Base-by-base conservation (phyloP, 2,113 vertebrate genomes). In the Hepsetus odoe region DNA sequence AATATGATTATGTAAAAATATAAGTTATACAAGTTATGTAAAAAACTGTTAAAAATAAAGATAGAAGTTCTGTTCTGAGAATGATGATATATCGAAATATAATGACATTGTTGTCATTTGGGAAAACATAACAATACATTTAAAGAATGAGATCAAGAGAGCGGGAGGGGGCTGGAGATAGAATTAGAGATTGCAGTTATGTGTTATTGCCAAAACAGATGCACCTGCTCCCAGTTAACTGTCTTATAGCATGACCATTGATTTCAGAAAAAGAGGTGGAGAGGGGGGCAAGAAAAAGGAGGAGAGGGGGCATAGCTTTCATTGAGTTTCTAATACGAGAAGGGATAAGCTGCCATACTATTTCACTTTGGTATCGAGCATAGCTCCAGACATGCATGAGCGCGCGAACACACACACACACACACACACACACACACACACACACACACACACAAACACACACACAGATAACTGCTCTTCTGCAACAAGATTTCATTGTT, bases 171-270 rank as follows among this genome's bases (percentile, higher is more conserved):
- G 28, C 8, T 8, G 38, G 64, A 68, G 49, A 56, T 49, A 46
- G 53, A 35, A 35, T 56, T 33, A 49, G 74, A 61, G 33, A 24
- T 20, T 35, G 12, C 68, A 46, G 64, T 6, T 20, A 44, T 72
- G 76, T 90, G 88, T 90, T 90, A 91, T 88, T 90, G 91, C 88
- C 87, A 87, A 92, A 90, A 89, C 90, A 91, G 85, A 85, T 81
- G 82, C 90, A 89, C 86, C 87, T 88, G 88, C 82, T 87, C 84
- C 82, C 88, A 80, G 87, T 89, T 91, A 90, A 91, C 88, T 80
- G 87, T 85, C 87, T 90, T 84, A 86, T 90, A 85, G 87, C 86
- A 82, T 86, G 82, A 87, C 77, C 75, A 90, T 89, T 68, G 85
- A 91, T 89, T 88, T 88, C 77, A 81, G 58, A 64, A 33, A 82